Base-by-base conservation (phyloP, 2,113 vertebrate genomes). In the Oriolus oriolus region DNA sequence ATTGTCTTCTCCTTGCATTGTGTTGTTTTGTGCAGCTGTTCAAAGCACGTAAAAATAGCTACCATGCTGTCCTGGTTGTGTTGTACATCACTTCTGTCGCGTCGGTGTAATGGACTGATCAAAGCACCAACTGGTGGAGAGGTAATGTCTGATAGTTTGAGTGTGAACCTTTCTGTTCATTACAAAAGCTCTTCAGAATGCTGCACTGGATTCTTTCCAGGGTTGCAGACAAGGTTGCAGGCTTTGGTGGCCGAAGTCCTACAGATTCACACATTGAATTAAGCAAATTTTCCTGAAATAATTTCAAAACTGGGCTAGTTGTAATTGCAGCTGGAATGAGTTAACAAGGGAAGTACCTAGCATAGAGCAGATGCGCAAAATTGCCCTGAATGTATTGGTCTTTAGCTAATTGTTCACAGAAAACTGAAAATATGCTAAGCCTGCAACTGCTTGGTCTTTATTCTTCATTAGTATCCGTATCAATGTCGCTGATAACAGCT, bases 11-110 rank as follows among this genome's bases (percentile, higher is more conserved):
- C 66, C 83, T 65, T 77, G 68, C 71, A 59, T 28, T 13, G 13
- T 65, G 63, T 6, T 88, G 68, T 44, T 94, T 47, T 28, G 52
- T 81, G 75, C 90, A 89, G 76, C 80, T 93, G 93, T 93, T 95
- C 52, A 47, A 37, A 84, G 63, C 54, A 26, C 17, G 42, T 78
- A 42, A 74, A 90, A 90, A 66, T 4, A 84, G 24, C n/a, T 68
- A 23, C 42, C 31, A 9, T 54, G 59, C 6, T 0, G 27, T 59
- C 59, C 69, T 87, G 69, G 86, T 33, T 59, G 35, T 89, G 71
- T 75, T 95, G 71, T 87, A 78, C 69, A 87, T 60, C 64, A 10
- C 54, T 92, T 70, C 16, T 77, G 64, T 19, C 41, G 5, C 3
- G 15, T 50, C 1, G 0, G 30, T 82, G 84, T 44, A 81, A 87